Evolutionary conservation across 2,113 vertebrate genomes (phyloP).

Genomic region (Tringa solitaria): DNA sequence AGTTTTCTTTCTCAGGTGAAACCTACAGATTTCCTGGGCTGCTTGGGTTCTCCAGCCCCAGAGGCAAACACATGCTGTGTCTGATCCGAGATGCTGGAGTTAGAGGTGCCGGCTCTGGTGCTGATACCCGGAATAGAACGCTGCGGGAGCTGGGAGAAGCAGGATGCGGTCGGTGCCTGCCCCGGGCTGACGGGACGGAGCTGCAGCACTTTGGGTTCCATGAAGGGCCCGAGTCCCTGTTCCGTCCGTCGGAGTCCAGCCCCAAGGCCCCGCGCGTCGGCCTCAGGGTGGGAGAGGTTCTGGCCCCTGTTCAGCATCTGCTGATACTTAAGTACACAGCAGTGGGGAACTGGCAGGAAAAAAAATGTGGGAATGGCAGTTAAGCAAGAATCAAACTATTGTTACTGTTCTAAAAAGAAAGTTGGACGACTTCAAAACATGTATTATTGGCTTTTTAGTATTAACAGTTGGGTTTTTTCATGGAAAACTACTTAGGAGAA

Average conservation of each 20-base stretch:
- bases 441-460: not conserved
- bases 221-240: not conserved
- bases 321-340: not conserved
- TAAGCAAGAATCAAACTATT: not conserved
- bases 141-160: not conserved
- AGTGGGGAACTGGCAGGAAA: not conserved
- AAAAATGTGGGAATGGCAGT: not conserved
- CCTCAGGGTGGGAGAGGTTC: not conserved
- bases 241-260: accelerated
- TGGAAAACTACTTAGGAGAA: not conserved
- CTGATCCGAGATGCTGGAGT: not conserved
- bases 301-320: not conserved
- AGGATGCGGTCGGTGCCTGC: not conserved
- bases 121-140: not conserved
- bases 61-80: not conserved
- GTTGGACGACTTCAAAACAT: not conserved
- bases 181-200: not conserved
- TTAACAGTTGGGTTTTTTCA: not conserved
- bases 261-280: accelerated
- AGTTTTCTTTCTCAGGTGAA: not conserved
- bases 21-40: not conserved
- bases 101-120: too few species aligned
- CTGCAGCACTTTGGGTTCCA: not conserved
- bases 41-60: not conserved
- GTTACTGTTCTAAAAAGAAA: not conserved